Evolutionary conservation across 2,888 invertebrate species (phyloP).

Genomic region (Eutolmus rufibarbis): DNA sequence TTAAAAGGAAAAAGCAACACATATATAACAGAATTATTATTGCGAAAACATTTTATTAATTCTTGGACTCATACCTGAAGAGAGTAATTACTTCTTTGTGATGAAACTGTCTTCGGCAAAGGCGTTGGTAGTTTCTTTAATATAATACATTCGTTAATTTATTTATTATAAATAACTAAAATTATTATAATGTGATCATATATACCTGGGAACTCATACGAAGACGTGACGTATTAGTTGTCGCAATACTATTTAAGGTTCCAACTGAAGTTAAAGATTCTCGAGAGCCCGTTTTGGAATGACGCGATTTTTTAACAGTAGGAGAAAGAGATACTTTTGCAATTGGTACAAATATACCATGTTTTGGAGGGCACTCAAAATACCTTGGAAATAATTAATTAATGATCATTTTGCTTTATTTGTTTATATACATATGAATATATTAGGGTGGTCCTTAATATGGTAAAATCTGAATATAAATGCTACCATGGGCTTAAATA

Average conservation of each 20-base stretch:
- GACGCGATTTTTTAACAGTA: conserved; percentile 70
- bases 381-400: conserved; percentile 72
- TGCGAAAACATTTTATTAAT: neutral
- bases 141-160: neutral
- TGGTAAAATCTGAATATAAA: too few species aligned
- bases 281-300: conserved; percentile 80
- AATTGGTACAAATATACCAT: conserved; percentile 92
- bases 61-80: conserved; percentile 48
- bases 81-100: conserved; percentile 49
- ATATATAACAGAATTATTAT: neutral
- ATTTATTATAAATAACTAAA: neutral
- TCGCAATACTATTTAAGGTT: conserved; percentile 68
- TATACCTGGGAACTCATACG: conserved; percentile 58
- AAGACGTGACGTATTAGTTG: conserved; percentile 64
- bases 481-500: too few species aligned
- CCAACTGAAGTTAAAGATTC: conserved; percentile 79
- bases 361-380: conserved; percentile 89
- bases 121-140: neutral
- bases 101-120: conserved; percentile 45
- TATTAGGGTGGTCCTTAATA: too few species aligned
- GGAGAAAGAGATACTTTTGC: conserved; percentile 90
- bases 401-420: neutral
- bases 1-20: neutral
- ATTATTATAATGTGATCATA: neutral
- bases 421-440: neutral